phyloP scores from a whole-genome alignment of 2,797 vertebrate genomes.

The Phaenicophaeus curvirostris region DNA sequence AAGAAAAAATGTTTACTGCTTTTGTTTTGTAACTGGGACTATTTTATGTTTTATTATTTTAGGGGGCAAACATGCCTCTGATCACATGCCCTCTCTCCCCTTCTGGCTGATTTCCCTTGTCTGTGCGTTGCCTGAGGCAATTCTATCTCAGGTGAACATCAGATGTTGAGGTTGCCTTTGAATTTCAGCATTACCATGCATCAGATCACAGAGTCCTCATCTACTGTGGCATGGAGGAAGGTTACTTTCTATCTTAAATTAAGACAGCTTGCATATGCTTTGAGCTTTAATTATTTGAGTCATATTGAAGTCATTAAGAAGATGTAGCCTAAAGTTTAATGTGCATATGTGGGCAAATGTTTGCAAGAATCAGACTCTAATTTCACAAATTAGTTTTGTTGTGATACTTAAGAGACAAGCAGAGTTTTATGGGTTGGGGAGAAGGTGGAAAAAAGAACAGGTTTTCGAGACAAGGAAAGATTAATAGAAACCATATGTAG shows the following conservation, averaged over 20 bases:
- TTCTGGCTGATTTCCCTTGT: neutral
- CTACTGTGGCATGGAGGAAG: neutral
- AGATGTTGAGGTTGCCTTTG: neutral
- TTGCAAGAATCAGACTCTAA: neutral
- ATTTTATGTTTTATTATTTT: neutral
- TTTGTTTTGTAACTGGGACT: neutral
- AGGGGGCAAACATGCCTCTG: neutral
- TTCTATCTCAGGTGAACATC: neutral
- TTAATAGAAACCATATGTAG: slow-evolving; percentile 10
- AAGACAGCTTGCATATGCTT: neutral
- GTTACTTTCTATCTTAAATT: neutral
- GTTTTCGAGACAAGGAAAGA: neutral
- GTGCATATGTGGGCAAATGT: neutral
- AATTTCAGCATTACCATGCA: neutral
- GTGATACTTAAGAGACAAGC: neutral
- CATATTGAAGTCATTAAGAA: neutral
- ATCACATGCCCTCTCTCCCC: neutral
- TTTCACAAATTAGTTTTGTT: neutral
- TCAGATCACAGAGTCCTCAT: neutral
- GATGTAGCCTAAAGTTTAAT: neutral
- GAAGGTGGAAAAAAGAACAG: neutral
- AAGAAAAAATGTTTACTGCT: neutral
- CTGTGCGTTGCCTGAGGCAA: neutral
- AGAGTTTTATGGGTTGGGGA: neutral
- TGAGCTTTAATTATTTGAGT: slow-evolving; percentile 26